phyloP scores from a whole-genome alignment of 2,888 invertebrate genomes.

The Priocnemis perturbator region DNA sequence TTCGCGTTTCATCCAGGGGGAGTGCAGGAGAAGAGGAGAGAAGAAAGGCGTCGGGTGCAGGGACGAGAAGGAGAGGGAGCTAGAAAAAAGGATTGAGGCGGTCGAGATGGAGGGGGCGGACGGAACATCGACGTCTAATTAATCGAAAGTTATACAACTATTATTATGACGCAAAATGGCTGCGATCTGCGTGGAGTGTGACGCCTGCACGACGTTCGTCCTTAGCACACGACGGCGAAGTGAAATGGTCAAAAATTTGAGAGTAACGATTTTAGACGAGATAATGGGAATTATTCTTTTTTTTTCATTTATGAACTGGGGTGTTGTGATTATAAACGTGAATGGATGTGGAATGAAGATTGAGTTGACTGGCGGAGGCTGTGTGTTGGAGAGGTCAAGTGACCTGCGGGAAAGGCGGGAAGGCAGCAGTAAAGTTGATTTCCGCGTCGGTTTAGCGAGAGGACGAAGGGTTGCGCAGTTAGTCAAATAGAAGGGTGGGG shows the following conservation, averaged over 20 bases:
- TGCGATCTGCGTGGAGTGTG: conserved; percentile 40
- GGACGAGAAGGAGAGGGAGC: not conserved
- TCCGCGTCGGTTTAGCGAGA: not conserved
- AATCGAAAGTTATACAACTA: conserved; percentile 58
- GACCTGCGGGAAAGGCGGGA: not conserved
- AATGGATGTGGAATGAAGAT: too few relatives aligned
- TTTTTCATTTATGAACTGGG: too few relatives aligned
- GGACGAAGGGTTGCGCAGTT: not conserved
- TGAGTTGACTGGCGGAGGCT: too few relatives aligned
- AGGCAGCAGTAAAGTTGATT: not conserved
- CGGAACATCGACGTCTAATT: conserved; percentile 45
- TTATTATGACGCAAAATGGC: conserved; percentile 50
- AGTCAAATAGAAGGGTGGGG: not conserved
- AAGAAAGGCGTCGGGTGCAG: not conserved
- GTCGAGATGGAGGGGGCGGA: conserved; percentile 14
- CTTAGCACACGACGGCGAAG: conserved; percentile 27
- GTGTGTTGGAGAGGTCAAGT: not conserved
- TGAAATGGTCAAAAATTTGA: conserved; percentile 11
- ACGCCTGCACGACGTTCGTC: conserved; percentile 32
- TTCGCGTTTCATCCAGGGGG: not conserved
- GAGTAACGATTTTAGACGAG: too few relatives aligned
- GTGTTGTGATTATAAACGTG: too few relatives aligned
- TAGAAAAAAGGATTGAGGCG: conserved; percentile 14
- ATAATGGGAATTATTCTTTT: too few relatives aligned
- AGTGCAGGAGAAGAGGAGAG: not conserved